Evolutionary conservation across 1,140 invertebrate species (phyloP).

Genomic region (Temnothorax longispinosus): DNA sequence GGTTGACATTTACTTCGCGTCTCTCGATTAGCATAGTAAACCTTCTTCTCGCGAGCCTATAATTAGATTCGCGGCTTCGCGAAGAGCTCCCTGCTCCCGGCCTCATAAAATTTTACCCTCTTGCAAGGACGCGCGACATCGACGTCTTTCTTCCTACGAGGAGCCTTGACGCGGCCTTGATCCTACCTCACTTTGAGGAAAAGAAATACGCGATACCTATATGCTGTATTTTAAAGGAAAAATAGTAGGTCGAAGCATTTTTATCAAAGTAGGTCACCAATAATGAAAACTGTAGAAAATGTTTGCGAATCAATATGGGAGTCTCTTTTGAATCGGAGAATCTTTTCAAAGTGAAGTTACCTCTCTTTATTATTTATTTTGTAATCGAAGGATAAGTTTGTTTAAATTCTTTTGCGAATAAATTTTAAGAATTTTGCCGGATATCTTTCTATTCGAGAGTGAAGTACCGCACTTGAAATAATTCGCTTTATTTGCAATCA

Average conservation of each 20-base stretch:
- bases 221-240: background rate
- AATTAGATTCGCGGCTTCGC: slow-evolving; percentile 79
- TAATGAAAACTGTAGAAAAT: background rate
- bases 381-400: background rate
- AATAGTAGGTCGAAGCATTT: background rate
- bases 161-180: slow-evolving; percentile 46
- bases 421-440: background rate
- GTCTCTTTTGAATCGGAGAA: background rate
- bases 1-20: slow-evolving; percentile 76
- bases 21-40: slow-evolving; percentile 79
- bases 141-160: background rate
- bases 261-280: background rate
- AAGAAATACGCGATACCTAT: background rate
- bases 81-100: slow-evolving; percentile 59
- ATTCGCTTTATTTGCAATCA: background rate
- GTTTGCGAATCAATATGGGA: background rate
- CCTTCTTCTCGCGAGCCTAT: slow-evolving; percentile 72
- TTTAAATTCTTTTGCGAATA: background rate
- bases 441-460: background rate
- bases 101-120: background rate
- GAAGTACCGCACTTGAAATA: background rate
- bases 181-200: background rate
- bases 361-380: background rate
- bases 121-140: background rate
- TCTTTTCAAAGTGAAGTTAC: background rate